Evolutionary conservation across 2,797 vertebrate species (phyloP), one percentile per base, ranked within the genome.

Genomic region (Protonibea diacanthus): DNA sequence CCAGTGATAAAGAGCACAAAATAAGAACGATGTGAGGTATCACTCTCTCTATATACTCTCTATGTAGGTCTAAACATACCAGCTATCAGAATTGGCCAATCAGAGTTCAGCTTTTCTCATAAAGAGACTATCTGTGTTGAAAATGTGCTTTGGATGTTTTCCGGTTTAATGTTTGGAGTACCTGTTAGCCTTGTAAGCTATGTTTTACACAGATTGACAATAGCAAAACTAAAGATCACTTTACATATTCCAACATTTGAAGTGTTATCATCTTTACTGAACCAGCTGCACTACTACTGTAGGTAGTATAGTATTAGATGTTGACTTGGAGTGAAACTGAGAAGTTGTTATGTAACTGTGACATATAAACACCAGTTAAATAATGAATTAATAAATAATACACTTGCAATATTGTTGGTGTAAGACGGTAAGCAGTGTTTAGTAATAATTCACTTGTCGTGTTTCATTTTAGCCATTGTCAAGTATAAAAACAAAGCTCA

Each of bases 361-460:
- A 25, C 1, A 3, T 45, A 67, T 38, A 55, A 67, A 63, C 53
- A 72, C 7, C 7, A 8, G 7, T 8, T 38, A 8, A 65, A 71
- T 65, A 3, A 61, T 53, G 11, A 44, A 55, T 71, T 56, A 83
- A 74, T 59, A 40, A 58, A 64, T 25, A 18, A 64, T 61, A 42
- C 48, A 6, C 25, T 64, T 72, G 14, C 53, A 69, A 20, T 17
- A 55, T 18, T 51, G 25, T 62, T 45, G 13, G 56, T 68, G 6
- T 49, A n/a, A 65, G 23, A 58, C 38, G 14, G n/a, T 40, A 62
- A 65, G 71, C 52, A 29, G 23, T 51, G 17, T 38, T 45, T 25
- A 27, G 6, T 64, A 58, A 67, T 71, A 71, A 62, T 55, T 57
- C 6, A 79, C n/a, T 47, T 56, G 23, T 63, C n/a, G 25, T 47